A percentile compares a stretch with the other conserved stretches of the same genome.
These are phyloP conservation scores for Zygogramma bicolorata DNA, from an alignment of 2,888 invertebrate genomes.

Conservation along the genomic window DNA sequence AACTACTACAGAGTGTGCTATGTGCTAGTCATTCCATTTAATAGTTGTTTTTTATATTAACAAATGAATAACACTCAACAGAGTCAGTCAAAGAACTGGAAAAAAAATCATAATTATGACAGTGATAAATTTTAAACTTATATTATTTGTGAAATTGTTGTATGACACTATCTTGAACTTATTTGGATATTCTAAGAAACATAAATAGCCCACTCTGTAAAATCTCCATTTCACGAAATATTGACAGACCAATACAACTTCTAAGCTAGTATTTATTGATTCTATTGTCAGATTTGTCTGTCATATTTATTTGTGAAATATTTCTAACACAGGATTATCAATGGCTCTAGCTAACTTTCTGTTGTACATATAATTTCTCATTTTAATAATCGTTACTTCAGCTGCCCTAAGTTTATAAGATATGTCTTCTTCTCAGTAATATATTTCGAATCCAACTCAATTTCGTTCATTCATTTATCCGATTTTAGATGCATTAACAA, in stretches of 20 bases:
- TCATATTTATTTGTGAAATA: conserved; percentile 18
- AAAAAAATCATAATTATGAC: no score
- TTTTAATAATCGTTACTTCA: background rate
- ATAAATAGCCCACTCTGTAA: conserved; percentile 16
- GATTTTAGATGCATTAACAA: no score
- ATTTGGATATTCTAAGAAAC: no score
- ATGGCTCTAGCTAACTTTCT: conserved; percentile 31
- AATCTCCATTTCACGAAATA: background rate
- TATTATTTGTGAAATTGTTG: no score
- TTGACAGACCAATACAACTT: background rate
- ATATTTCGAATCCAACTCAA: no score
- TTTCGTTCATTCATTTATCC: no score
- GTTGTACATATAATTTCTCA: conserved; percentile 26
- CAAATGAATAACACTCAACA: background rate
- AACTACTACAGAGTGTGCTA: conserved; percentile 20
- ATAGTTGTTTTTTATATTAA: no score
- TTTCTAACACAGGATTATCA: conserved; percentile 23
- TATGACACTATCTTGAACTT: no score
- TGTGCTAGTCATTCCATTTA: background rate
- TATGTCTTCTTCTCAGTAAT: no score
- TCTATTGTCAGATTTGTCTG: background rate
- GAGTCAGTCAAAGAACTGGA: background rate
- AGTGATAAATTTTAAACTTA: no score
- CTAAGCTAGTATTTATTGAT: background rate
- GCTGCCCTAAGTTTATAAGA: conserved; percentile 5